Evolutionary conservation across 2,797 vertebrate genomes (phyloP).

Genomic region (Sebastes kiyomatsui): DNA sequence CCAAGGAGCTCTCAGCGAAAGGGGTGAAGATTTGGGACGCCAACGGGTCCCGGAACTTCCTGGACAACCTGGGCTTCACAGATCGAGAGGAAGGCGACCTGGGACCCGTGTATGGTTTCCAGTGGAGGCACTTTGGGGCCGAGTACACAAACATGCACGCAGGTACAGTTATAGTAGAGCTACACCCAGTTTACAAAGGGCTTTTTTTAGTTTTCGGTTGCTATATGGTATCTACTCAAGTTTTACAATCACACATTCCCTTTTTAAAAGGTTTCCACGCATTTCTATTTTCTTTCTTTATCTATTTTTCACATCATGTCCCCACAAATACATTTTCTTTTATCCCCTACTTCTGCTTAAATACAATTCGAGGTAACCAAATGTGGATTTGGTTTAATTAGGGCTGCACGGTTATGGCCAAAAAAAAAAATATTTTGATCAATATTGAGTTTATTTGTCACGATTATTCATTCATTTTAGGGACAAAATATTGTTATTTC

Average conservation of each 20-base stretch:
- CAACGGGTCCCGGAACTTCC: slow-evolving; percentile 91
- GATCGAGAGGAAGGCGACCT: slow-evolving; percentile 93
- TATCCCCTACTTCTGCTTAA: no score
- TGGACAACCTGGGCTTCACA: slow-evolving; percentile 92
- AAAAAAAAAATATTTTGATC: no score
- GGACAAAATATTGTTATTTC: no score
- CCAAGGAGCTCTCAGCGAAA: slow-evolving; percentile 93
- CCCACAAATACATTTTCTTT: not conserved
- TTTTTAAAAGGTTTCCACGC: not conserved
- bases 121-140: slow-evolving; percentile 98
- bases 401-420: no score
- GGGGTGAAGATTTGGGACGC: slow-evolving; percentile 99
- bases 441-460: no score
- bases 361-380: no score
- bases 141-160: slow-evolving; percentile 93
- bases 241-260: not conserved
- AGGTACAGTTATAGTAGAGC: slow-evolving; percentile 75
- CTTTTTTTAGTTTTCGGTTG: no score
- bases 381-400: no score
- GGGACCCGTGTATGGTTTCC: slow-evolving; percentile 97
- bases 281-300: no score
- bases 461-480: no score
- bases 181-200: not conserved
- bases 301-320: no score
- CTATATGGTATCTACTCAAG: no score